Evolutionary conservation across 1,140 invertebrate genomes (phyloP).

Genomic region (Antheraea pernyi): DNA sequence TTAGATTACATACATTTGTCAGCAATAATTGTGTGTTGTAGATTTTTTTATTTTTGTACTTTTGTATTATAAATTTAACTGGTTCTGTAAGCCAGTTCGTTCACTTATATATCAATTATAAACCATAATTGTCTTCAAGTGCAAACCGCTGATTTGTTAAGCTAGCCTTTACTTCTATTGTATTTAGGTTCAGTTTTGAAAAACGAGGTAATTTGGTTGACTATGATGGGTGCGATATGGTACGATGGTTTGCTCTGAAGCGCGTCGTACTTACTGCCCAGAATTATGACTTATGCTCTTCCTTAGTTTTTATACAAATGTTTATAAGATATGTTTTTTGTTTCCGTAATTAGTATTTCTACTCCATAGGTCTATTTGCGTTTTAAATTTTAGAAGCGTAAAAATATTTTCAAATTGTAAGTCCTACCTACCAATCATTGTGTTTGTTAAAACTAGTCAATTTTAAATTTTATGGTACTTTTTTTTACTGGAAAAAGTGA

Average conservation of each 20-base stretch:
- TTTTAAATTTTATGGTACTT: too few species aligned
- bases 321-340: slow-evolving; percentile 17
- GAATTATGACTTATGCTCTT: slow-evolving; percentile 32
- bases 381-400: too few species aligned
- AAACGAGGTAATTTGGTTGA: slow-evolving; percentile 16
- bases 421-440: too few species aligned
- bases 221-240: slow-evolving; percentile 61
- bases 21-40: not conserved
- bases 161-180: not conserved
- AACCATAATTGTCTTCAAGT: slow-evolving; percentile 14
- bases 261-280: slow-evolving; percentile 48
- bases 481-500: too few species aligned
- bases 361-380: too few species aligned
- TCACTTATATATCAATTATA: slow-evolving; percentile 56
- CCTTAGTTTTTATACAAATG: slow-evolving; percentile 41
- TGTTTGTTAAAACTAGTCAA: too few species aligned
- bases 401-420: too few species aligned
- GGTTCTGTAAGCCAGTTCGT: slow-evolving; percentile 39
- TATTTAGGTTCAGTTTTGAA: slow-evolving; percentile 20
- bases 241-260: slow-evolving; percentile 52
- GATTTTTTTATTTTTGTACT: not conserved
- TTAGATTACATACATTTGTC: too few species aligned
- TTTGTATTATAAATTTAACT: not conserved
- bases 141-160: not conserved
- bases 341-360: too few species aligned